A percentile compares a stretch with the other conserved stretches of the same genome.
Evolutionary conservation across 2,797 vertebrate species (phyloP).

Genomic region (Brachymystax lenok): DNA sequence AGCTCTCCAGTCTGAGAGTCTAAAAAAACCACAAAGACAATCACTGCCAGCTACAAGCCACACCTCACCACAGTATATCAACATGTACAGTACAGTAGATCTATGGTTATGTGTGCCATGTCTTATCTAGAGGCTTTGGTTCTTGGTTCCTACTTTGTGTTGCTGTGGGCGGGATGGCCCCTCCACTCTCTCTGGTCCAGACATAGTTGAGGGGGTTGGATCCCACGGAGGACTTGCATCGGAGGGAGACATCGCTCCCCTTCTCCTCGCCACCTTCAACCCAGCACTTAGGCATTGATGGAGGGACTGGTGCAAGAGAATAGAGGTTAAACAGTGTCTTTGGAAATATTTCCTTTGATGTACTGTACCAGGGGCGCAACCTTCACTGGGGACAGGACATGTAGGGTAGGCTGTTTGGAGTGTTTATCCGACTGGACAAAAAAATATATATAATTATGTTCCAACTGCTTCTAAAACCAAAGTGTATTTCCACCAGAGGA

Average conservation of each 20-base stretch:
- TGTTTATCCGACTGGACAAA: no score
- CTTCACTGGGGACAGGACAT: no score
- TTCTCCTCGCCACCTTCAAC: constrained; percentile 73
- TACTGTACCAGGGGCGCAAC: no score
- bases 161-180: constrained; percentile 59
- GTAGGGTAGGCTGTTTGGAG: no score
- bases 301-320: constrained; percentile 58
- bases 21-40: constrained; percentile 44
- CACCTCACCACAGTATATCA: background rate
- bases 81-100: background rate
- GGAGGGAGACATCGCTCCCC: constrained; percentile 65
- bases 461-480: no score
- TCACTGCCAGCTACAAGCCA: constrained; percentile 12
- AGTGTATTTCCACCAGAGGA: background rate
- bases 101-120: background rate
- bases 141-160: constrained; percentile 34
- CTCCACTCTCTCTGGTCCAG: constrained; percentile 71
- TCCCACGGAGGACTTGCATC: constrained; percentile 66
- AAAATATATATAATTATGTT: no score
- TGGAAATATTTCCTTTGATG: background rate
- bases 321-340: constrained; percentile 2
- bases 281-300: constrained; percentile 77
- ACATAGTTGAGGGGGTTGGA: constrained; percentile 69
- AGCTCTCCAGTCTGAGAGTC: constrained; percentile 79
- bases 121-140: background rate